phyloP scores from a whole-genome alignment of 2,888 invertebrate species.

The Amphipyra berbera region DNA sequence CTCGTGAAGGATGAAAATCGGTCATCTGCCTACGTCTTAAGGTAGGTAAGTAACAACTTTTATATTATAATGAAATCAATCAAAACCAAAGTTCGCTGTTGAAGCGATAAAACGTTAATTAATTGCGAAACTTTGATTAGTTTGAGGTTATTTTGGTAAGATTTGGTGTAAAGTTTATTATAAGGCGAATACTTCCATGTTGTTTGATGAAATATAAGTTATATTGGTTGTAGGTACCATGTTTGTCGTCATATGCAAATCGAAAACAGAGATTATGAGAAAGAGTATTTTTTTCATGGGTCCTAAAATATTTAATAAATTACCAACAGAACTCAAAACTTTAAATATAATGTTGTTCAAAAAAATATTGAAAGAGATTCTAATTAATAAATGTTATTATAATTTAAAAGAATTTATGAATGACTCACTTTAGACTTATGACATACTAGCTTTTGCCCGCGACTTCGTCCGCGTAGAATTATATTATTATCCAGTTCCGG shows the following conservation, averaged over 20 bases:
- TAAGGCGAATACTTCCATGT: conserved; percentile 15
- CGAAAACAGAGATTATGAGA: too few relatives aligned
- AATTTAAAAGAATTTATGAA: too few relatives aligned
- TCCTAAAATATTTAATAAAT: too few relatives aligned
- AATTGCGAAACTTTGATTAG: conserved; percentile 58
- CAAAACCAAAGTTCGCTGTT: conserved; percentile 32
- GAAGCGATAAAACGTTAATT: conserved; percentile 54
- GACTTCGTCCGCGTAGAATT: too few relatives aligned
- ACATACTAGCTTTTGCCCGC: too few relatives aligned
- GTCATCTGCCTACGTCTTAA: background rate
- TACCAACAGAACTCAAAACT: too few relatives aligned
- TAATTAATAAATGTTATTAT: too few relatives aligned
- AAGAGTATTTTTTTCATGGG: too few relatives aligned
- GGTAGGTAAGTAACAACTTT: conserved; percentile 23
- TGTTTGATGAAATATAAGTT: conserved; percentile 4
- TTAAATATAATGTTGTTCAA: too few relatives aligned
- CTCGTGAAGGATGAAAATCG: background rate
- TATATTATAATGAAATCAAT: conserved; percentile 56
- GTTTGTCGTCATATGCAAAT: background rate
- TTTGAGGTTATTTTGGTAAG: conserved; percentile 48
- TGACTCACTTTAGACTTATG: too few relatives aligned
- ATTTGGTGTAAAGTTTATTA: conserved; percentile 25
- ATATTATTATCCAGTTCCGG: too few relatives aligned
- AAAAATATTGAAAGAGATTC: too few relatives aligned
- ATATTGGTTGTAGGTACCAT: background rate